A percentile compares a stretch with the other conserved stretches of the same genome.
phyloP scores from a whole-genome alignment of 2,797 vertebrate species.

The Esox masquinongy region DNA sequence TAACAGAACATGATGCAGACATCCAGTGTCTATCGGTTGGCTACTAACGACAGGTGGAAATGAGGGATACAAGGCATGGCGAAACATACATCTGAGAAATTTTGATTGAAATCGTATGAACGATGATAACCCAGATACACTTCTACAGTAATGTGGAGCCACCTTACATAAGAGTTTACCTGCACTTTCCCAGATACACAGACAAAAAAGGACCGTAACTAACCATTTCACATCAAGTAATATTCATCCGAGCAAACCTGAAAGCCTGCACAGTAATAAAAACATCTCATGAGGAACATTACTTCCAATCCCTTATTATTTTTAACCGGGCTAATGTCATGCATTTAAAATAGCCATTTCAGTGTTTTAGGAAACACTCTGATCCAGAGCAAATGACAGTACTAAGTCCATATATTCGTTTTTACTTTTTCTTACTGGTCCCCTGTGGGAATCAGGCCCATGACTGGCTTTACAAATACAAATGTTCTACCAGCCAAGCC shows the following conservation, averaged over 20 bases:
- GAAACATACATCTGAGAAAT: not conserved
- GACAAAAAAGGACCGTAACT: not conserved
- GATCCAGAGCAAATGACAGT: no score
- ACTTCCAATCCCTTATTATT: not conserved
- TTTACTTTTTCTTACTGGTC: no score
- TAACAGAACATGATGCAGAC: not conserved
- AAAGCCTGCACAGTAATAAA: not conserved
- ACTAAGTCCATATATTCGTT: no score
- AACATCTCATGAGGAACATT: not conserved
- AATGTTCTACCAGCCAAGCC: no score
- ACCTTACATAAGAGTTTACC: not conserved
- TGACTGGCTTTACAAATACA: no score
- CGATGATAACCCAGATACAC: not conserved
- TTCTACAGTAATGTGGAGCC: not conserved
- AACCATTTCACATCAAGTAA: not conserved
- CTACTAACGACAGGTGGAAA: not conserved
- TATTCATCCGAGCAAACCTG: not conserved
- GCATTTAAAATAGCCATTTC: not conserved
- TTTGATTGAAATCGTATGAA: not conserved
- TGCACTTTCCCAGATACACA: constrained; percentile 3
- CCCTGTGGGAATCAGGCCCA: no score
- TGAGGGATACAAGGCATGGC: not conserved
- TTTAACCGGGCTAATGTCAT: not conserved
- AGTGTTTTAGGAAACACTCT: no score
- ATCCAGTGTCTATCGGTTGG: not conserved